Evolutionary conservation across 2,113 vertebrate genomes (phyloP).

Genomic region (Cinclus cinclus): DNA sequence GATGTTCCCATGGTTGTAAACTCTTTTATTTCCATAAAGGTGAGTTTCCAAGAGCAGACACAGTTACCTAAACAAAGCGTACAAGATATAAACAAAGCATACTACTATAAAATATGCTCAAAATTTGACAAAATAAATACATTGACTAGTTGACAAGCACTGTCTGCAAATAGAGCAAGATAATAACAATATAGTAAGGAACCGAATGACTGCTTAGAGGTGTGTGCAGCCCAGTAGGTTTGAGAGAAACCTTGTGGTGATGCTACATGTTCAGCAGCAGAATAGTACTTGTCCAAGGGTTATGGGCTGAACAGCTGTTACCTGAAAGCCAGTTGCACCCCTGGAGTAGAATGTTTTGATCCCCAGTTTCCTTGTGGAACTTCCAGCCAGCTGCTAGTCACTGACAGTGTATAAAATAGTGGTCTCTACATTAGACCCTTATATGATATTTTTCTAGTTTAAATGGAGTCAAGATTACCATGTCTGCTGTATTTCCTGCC

Average conservation of each 20-base stretch:
- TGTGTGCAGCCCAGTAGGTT: fast-evolving
- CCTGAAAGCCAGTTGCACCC: background rate
- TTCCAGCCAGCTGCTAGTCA: background rate
- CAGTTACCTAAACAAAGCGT: background rate
- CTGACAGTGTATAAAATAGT: background rate
- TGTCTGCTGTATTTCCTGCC: background rate
- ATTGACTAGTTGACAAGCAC: background rate
- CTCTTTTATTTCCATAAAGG: background rate
- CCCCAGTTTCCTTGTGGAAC: background rate
- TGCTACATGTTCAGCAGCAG: background rate
- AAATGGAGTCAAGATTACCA: background rate
- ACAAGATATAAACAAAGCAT: no score
- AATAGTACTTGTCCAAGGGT: background rate
- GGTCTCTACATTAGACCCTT: background rate
- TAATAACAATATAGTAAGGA: background rate
- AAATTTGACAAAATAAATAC: background rate
- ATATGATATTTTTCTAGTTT: background rate
- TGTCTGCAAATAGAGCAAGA: background rate
- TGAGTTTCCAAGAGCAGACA: background rate
- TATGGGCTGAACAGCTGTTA: background rate
- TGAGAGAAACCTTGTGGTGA: background rate
- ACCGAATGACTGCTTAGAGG: background rate
- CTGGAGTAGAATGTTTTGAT: background rate
- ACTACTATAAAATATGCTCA: background rate
- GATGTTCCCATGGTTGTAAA: background rate